A percentile compares a stretch with the other conserved stretches of the same genome.
phyloP scores from a whole-genome alignment of 2,113 vertebrate species.

The Channa argus region DNA sequence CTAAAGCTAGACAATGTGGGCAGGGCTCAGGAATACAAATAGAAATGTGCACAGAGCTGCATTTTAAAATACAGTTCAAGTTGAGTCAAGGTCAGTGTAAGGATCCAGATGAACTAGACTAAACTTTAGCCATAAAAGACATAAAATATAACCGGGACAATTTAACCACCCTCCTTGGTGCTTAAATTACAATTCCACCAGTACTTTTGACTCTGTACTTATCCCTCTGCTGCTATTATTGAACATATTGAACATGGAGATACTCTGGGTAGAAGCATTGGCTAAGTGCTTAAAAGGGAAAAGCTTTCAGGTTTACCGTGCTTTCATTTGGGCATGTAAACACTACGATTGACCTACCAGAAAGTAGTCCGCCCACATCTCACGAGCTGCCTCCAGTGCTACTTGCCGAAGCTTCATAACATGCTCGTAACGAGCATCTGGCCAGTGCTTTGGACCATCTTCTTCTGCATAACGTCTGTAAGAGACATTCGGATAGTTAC shows the following conservation, averaged over 20 bases:
- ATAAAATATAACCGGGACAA: constrained; percentile 19
- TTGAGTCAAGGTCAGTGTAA: constrained; percentile 3
- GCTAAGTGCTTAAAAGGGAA: constrained; percentile 17
- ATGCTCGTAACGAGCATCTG: constrained; percentile 87
- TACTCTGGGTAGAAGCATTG: not conserved
- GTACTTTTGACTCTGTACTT: constrained; percentile 21
- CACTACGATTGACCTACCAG: constrained; percentile 81
- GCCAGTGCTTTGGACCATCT: constrained; percentile 91
- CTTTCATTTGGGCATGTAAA: constrained; percentile 15
- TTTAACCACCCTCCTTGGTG: constrained; percentile 6
- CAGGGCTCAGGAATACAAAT: constrained; percentile 41
- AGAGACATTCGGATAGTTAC: constrained; percentile 28
- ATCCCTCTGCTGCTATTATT: constrained; percentile 23
- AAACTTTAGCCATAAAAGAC: constrained; percentile 11
- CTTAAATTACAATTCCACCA: constrained; percentile 26
- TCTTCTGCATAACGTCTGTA: constrained; percentile 83
- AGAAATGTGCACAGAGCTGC: constrained; percentile 21
- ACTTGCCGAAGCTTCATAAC: constrained; percentile 93
- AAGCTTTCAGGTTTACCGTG: not conserved
- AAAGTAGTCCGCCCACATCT: constrained; percentile 93
- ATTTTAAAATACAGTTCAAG: constrained; percentile 3
- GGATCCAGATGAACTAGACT: constrained; percentile 18
- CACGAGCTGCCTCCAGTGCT: constrained; percentile 87
- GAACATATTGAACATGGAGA: constrained; percentile 8
- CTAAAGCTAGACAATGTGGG: constrained; percentile 17